A percentile compares a stretch with the other conserved stretches of the same genome.
Evolutionary conservation across 1,140 invertebrate species (phyloP).

Genomic region (Leptoteleia sp.): DNA sequence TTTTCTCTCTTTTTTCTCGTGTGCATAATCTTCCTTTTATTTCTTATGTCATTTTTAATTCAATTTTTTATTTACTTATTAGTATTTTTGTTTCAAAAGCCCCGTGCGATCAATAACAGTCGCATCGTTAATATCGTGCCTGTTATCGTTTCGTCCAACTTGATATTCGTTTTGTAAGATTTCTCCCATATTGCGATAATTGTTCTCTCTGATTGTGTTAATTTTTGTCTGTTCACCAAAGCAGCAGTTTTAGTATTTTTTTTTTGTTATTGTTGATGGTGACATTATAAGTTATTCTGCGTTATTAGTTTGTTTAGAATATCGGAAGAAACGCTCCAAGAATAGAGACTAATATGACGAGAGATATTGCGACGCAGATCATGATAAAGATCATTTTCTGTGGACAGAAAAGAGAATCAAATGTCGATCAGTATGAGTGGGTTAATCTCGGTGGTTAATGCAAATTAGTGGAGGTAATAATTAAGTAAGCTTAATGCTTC

Average conservation of each 20-base stretch:
- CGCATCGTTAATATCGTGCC: slow-evolving; percentile 52
- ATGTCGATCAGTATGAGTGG: slow-evolving; percentile 39
- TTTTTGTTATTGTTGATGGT: slow-evolving; percentile 22
- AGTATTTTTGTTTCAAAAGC: too few relatives aligned
- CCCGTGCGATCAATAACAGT: slow-evolving; percentile 44
- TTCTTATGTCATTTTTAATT: too few relatives aligned
- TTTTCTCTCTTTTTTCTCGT: slow-evolving; percentile 13
- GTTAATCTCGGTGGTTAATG: not conserved
- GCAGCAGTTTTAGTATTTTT: slow-evolving; percentile 7
- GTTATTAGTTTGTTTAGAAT: slow-evolving; percentile 69
- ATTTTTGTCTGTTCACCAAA: slow-evolving; percentile 24
- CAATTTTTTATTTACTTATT: too few relatives aligned
- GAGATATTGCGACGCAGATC: slow-evolving; percentile 86
- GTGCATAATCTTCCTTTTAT: too few relatives aligned
- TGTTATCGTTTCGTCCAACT: slow-evolving; percentile 42
- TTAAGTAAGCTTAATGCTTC: slow-evolving; percentile 25
- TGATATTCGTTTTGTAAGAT: slow-evolving; percentile 27
- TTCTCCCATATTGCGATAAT: slow-evolving; percentile 41
- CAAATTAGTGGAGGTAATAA: slow-evolving; percentile 16
- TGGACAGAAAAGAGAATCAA: slow-evolving; percentile 84
- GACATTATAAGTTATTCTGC: slow-evolving; percentile 58
- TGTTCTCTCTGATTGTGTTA: slow-evolving; percentile 24
- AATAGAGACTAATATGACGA: slow-evolving; percentile 79
- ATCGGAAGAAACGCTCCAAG: slow-evolving; percentile 75
- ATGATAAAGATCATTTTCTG: slow-evolving; percentile 93